These are phyloP conservation scores for Chloroceryle amazona DNA, from an alignment of 2,797 vertebrate genomes.

Conservation along the genomic window DNA sequence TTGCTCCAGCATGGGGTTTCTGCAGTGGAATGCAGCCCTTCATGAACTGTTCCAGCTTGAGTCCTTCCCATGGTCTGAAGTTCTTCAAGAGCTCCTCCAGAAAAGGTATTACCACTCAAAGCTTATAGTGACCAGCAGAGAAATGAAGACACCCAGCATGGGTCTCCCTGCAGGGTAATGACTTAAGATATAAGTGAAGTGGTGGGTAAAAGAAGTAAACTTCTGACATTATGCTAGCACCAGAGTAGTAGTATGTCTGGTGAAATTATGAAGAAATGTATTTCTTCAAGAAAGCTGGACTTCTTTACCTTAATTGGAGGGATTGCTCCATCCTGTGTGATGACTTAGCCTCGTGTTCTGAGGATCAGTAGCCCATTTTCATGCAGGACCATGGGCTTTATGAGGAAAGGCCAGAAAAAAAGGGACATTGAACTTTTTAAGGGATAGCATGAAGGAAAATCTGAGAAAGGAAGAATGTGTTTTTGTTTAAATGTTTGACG, in stretches of 20 bases:
- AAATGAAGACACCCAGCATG: background rate
- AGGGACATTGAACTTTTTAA: background rate
- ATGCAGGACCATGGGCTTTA: background rate
- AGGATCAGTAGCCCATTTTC: background rate
- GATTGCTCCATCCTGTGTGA: background rate
- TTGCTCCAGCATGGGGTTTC: background rate
- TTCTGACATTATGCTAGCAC: background rate
- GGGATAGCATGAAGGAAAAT: slow-evolving; percentile 30
- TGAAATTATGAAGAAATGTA: background rate
- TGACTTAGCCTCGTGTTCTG: background rate
- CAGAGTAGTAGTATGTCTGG: background rate
- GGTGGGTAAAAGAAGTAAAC: background rate
- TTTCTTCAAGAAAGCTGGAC: background rate
- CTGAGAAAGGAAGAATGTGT: background rate
- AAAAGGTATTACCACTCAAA: background rate
- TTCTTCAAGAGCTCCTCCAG: background rate
- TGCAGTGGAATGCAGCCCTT: background rate
- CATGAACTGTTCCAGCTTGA: rapidly evolving
- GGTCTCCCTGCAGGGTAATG: background rate
- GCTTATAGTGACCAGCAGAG: background rate
- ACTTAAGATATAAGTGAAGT: background rate
- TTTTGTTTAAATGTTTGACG: slow-evolving; percentile 36
- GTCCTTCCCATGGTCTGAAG: background rate
- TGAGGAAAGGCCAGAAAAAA: background rate
- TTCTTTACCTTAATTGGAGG: background rate